These are phyloP conservation scores for Periparus ater DNA, from an alignment of 2,797 vertebrate genomes.

Conservation along the genomic window DNA sequence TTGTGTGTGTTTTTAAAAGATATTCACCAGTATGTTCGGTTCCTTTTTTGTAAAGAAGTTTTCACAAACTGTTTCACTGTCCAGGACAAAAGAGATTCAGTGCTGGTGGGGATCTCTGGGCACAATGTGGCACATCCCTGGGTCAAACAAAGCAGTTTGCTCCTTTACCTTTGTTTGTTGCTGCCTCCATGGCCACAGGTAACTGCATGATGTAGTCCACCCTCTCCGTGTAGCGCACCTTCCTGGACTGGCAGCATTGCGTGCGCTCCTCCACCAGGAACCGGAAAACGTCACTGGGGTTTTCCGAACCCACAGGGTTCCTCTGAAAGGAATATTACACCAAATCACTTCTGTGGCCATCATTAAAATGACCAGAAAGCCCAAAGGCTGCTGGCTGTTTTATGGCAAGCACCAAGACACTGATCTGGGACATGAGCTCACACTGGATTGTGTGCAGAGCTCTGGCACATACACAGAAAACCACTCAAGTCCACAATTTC, in stretches of 20 bases:
- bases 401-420: neutral
- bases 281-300: constrained; percentile 93
- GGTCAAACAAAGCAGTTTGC: neutral
- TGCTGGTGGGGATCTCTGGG: neutral
- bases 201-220: constrained; percentile 97
- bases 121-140: neutral
- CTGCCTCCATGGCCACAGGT: constrained; percentile 90
- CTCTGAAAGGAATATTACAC: constrained; percentile 77
- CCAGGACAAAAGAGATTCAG: neutral
- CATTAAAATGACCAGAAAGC: neutral
- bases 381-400: neutral
- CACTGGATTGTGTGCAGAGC: neutral
- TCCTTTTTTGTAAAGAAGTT: neutral
- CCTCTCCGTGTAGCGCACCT: constrained; percentile 91
- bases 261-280: constrained; percentile 95
- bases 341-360: accelerated
- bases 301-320: constrained; percentile 90
- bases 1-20: neutral
- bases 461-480: neutral
- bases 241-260: constrained; percentile 94
- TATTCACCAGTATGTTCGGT: neutral
- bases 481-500: neutral
- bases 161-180: constrained; percentile 90
- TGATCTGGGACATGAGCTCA: neutral
- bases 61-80: neutral